phyloP scores from a whole-genome alignment of 2,113 vertebrate genomes.

The Nanger granti region DNA sequence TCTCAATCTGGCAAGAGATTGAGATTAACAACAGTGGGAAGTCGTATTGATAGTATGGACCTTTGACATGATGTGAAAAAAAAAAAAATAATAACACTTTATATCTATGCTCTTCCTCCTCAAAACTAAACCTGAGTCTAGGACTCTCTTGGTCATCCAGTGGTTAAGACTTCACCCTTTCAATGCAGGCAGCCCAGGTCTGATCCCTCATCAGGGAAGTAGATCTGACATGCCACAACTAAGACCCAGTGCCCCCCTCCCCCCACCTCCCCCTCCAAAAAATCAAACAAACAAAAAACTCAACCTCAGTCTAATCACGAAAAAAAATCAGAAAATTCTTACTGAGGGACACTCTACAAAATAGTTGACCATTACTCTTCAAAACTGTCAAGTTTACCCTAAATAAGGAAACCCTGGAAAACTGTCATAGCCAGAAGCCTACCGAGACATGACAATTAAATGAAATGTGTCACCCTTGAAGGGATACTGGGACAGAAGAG shows the following conservation, averaged over 20 bases:
- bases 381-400: not conserved
- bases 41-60: no score
- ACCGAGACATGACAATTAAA: not conserved
- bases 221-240: not conserved
- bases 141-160: not conserved
- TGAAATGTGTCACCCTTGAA: not conserved
- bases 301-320: not conserved
- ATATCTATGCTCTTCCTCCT: not conserved
- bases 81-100: not conserved
- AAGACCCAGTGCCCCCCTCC: accelerated
- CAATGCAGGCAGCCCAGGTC: not conserved
- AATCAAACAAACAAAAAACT: not conserved
- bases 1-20: not conserved
- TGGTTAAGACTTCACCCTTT: not conserved
- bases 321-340: not conserved
- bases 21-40: not conserved
- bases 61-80: not conserved
- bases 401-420: not conserved
- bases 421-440: no score
- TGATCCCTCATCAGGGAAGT: not conserved
- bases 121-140: not conserved
- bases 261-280: accelerated
- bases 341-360: not conserved
- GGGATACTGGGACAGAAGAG: not conserved
- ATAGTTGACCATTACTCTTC: not conserved